These are phyloP conservation scores for Hippasteria phrygiana DNA, from an alignment of 53 echinoderm and acorn worm genomes.

Conservation along the genomic window DNA sequence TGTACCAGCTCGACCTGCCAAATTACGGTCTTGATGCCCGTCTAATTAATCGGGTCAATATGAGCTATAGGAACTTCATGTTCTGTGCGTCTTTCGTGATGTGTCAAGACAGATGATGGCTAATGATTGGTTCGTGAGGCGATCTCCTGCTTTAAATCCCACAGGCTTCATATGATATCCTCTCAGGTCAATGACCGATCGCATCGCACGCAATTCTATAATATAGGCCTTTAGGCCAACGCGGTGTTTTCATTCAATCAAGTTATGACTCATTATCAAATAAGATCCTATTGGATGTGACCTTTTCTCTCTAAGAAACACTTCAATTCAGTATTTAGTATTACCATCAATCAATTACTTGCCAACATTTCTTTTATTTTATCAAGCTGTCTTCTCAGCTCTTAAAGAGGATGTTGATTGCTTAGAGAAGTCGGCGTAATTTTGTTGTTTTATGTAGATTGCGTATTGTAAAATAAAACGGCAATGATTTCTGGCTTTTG, in stretches of 20 bases:
- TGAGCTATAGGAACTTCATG: background rate
- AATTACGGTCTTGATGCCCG: slow-evolving; percentile 19
- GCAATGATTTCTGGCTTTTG: too few relatives aligned
- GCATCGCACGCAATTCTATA: background rate
- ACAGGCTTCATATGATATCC: background rate
- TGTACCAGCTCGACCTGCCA: background rate
- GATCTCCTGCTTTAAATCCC: background rate
- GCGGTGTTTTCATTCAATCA: background rate
- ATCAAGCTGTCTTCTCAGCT: too few relatives aligned
- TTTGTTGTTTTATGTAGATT: too few relatives aligned
- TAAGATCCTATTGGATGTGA: background rate
- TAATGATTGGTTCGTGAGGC: background rate
- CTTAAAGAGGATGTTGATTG: too few relatives aligned
- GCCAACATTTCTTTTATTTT: background rate
- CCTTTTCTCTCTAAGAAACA: background rate
- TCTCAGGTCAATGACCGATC: background rate
- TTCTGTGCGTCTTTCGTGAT: background rate
- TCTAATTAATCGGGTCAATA: slow-evolving; percentile 31
- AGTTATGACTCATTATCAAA: background rate
- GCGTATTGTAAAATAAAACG: too few relatives aligned
- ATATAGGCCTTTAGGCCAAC: too few relatives aligned
- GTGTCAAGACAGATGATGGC: background rate
- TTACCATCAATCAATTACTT: background rate
- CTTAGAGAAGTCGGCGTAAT: too few relatives aligned
- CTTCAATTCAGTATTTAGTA: background rate